A percentile compares a stretch with the other conserved stretches of the same genome.
These are phyloP conservation scores for Mohoua ochrocephala DNA, from an alignment of 2,113 vertebrate species.

Conservation along the genomic window DNA sequence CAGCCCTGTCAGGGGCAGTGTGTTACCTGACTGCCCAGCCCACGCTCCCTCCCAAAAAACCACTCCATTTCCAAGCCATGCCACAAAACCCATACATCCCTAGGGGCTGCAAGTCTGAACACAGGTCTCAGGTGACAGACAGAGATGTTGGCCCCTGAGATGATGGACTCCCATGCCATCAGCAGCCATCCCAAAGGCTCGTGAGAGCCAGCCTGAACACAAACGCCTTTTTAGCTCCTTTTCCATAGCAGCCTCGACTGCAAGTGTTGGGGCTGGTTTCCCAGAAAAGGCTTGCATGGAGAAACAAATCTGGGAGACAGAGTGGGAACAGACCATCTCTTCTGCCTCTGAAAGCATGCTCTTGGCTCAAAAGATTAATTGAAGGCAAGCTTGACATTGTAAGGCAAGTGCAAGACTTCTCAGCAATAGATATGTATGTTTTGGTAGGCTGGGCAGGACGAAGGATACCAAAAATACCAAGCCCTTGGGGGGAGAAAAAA, in stretches of 20 bases:
- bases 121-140: background rate
- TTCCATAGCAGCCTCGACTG: background rate
- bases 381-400: background rate
- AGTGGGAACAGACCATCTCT: background rate
- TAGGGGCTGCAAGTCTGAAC: background rate
- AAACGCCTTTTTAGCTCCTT: background rate
- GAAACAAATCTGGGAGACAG: background rate
- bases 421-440: background rate
- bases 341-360: background rate
- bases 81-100: background rate
- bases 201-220: background rate
- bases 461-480: background rate
- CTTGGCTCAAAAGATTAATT: background rate
- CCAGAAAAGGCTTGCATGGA: background rate
- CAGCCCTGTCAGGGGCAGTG: accelerated
- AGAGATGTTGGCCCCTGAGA: background rate
- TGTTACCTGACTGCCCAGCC: background rate
- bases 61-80: background rate
- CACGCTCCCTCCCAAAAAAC: background rate
- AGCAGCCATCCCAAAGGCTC: background rate
- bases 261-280: background rate
- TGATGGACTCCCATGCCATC: background rate
- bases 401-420: background rate
- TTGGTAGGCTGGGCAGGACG: background rate
- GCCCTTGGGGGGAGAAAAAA: background rate